Evolutionary conservation across 2,113 vertebrate genomes (phyloP).

Genomic region (Pao palembangensis): DNA sequence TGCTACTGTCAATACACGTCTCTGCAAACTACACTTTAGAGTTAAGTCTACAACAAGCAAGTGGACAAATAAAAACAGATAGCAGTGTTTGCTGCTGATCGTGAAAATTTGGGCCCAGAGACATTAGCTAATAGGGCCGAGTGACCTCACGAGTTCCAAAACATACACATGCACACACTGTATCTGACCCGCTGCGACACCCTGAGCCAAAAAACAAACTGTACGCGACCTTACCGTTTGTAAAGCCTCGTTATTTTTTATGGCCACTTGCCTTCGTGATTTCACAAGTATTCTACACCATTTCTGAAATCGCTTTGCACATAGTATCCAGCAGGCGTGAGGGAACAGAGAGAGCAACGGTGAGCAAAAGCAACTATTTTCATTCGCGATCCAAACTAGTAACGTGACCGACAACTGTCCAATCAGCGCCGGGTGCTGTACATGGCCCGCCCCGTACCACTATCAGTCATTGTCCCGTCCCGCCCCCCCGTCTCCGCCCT

Average conservation of each 20-base stretch:
- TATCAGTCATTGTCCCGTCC: constrained; percentile 12
- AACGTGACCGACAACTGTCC: constrained; percentile 59
- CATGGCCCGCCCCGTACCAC: constrained; percentile 7
- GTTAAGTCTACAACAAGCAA: too few relatives aligned
- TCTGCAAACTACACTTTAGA: constrained; percentile 1
- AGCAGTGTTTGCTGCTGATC: constrained; percentile 11
- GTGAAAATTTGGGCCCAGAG: constrained; percentile 20
- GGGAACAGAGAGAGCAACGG: constrained; percentile 17
- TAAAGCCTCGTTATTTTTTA: constrained; percentile 30
- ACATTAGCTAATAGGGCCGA: constrained; percentile 36
- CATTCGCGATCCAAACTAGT: constrained; percentile 72
- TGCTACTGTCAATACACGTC: neutral
- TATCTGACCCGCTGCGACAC: constrained; percentile 18
- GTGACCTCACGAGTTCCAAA: constrained; percentile 50
- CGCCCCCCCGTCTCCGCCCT: constrained; percentile 12
- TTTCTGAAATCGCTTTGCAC: constrained; percentile 53
- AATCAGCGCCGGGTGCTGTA: constrained; percentile 34
- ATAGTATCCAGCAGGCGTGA: constrained; percentile 28
- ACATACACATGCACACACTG: constrained; percentile 2
- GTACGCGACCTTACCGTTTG: constrained; percentile 56
- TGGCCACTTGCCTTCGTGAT: constrained; percentile 24
- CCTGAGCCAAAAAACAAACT: neutral
- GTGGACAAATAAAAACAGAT: neutral
- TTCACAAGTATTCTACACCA: constrained; percentile 63
- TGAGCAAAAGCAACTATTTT: constrained; percentile 41